Conservation (phyloP, 37 sponge, comb jelly and placozoan species). For the Corticium candelabrum region DNA sequence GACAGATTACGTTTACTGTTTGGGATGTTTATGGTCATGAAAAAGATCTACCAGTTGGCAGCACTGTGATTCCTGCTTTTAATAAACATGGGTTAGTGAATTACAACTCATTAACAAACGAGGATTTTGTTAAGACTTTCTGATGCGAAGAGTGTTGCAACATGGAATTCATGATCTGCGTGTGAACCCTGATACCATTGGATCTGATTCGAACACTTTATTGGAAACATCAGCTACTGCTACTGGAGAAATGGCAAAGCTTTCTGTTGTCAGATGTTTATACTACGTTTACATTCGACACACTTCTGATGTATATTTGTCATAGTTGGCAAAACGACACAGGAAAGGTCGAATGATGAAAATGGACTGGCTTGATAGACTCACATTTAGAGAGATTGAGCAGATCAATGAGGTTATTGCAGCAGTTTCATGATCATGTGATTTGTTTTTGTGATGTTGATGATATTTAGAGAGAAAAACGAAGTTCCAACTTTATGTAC, state of each 20-base stretch:
- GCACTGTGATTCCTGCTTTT: conserved; percentile 73
- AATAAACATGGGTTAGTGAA: conserved; percentile 48
- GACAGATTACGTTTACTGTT: conserved; percentile 49
- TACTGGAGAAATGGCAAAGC: too few relatives aligned
- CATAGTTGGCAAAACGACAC: conserved; percentile 69
- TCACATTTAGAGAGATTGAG: conserved; percentile 86
- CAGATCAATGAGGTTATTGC: conserved; percentile 67
- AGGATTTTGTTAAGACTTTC: too few relatives aligned
- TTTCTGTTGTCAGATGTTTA: too few relatives aligned
- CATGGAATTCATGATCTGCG: conserved; percentile 70
- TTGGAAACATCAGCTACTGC: too few relatives aligned
- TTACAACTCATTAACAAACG: too few relatives aligned
- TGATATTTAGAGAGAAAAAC: conserved; percentile 44
- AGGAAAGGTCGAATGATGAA: conserved; percentile 73
- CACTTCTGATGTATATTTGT: too few relatives aligned
- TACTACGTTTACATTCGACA: too few relatives aligned
- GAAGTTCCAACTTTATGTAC: conserved; percentile 57
- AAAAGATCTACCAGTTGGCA: conserved; percentile 45
- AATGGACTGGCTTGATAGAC: conserved; percentile 93
- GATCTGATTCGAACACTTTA: too few relatives aligned
- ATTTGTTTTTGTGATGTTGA: not conserved
- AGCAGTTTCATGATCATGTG: not conserved
- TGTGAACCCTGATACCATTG: conserved; percentile 56
- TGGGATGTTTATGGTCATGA: conserved; percentile 58
- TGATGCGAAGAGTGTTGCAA: conserved; percentile 13